Percentiles rank a stretch among this genome's conserved stretches.
Conservation (phyloP, 2,113 vertebrate species). For the Psilopsiagon aymara region DNA sequence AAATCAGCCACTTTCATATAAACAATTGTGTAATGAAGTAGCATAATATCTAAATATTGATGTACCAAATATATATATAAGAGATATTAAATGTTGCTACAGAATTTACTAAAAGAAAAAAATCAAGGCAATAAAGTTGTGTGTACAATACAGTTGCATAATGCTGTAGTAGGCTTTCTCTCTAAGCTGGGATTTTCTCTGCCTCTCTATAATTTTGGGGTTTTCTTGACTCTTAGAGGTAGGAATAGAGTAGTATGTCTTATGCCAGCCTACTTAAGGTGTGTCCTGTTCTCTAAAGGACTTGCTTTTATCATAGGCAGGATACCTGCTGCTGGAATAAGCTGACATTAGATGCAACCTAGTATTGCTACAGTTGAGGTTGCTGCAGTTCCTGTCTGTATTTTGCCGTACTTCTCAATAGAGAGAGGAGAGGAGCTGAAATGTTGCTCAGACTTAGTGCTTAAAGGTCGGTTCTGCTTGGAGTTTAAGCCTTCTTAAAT, state of each 20-base stretch:
- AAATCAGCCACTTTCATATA: neutral
- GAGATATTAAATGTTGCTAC: neutral
- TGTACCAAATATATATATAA: neutral
- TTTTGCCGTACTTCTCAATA: neutral
- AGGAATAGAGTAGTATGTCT: neutral
- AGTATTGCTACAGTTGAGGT: neutral
- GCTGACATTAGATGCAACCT: neutral
- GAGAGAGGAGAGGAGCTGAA: neutral
- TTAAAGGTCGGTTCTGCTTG: neutral
- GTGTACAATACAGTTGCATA: neutral
- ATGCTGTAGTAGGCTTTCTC: neutral
- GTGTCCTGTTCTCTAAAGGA: accelerated
- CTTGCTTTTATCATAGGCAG: neutral
- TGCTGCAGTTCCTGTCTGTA: neutral
- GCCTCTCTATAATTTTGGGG: neutral
- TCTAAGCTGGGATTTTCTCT: neutral
- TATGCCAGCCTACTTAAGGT: neutral
- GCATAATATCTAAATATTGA: neutral
- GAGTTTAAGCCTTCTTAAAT: neutral
- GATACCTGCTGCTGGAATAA: neutral
- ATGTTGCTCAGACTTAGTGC: neutral
- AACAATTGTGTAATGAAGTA: neutral
- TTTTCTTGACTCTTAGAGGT: neutral
- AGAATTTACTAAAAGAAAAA: neutral
- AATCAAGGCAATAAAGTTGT: neutral